A percentile compares a stretch with the other conserved stretches of the same genome.
Evolutionary conservation across 2,888 invertebrate genomes (phyloP).

Genomic region (Drosophila nr. perissopoda): DNA sequence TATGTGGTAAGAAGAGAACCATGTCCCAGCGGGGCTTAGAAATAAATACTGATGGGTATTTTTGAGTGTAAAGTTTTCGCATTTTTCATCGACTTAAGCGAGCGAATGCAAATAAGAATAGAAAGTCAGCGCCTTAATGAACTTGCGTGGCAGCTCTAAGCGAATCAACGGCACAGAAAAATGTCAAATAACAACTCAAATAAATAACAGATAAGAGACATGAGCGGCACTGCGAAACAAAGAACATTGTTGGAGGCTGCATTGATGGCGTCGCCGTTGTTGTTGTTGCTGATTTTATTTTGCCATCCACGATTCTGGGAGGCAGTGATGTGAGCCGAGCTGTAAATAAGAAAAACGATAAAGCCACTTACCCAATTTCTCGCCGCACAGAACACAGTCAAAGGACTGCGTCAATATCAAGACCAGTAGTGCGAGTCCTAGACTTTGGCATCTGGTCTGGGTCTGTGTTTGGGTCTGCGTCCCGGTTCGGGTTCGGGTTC

Average conservation of each 20-base stretch:
- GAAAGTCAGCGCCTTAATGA: conserved; percentile 54
- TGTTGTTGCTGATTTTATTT: conserved; percentile 36
- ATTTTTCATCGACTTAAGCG: conserved; percentile 70
- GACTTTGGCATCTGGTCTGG: conserved; percentile 8
- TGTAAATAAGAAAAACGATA: conserved; percentile 65
- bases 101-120: conserved; percentile 58
- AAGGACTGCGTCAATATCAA: conserved; percentile 67
- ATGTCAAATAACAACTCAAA: conserved; percentile 72
- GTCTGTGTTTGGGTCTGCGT: not conserved
- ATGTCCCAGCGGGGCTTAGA: conserved; percentile 2
- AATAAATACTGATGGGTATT: conserved; percentile 40
- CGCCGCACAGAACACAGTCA: conserved; percentile 74
- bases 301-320: conserved; percentile 33
- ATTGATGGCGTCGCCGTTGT: conserved; percentile 5
- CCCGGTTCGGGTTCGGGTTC: conserved; percentile 9
- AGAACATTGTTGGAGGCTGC: conserved; percentile 28
- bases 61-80: conserved; percentile 66
- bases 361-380: conserved; percentile 81
- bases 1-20: conserved; percentile 19
- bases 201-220: conserved; percentile 70
- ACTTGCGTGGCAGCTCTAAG: conserved; percentile 33
- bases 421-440: conserved; percentile 51
- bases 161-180: conserved; percentile 71
- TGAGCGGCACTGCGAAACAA: conserved; percentile 38
- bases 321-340: conserved; percentile 63